phyloP scores from a whole-genome alignment of 2,888 invertebrate genomes.

The Ptychoptera contaminata region DNA sequence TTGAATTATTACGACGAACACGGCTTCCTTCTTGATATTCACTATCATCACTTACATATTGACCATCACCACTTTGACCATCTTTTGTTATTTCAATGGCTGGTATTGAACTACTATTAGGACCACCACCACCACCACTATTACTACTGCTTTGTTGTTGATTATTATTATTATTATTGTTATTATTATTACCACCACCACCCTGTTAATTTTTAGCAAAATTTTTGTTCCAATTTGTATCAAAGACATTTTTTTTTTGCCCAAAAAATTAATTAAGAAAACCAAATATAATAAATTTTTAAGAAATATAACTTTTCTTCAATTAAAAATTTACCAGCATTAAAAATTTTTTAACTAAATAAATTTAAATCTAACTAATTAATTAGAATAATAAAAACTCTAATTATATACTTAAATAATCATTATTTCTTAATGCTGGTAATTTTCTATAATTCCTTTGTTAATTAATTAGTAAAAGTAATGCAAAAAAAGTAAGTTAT shows the following conservation, averaged over 20 bases:
- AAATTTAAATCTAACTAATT: no score
- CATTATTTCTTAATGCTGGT: no score
- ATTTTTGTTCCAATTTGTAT: neutral
- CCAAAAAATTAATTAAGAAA: neutral
- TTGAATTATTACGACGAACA: constrained; percentile 30
- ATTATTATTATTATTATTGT: neutral
- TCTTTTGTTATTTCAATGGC: constrained; percentile 19
- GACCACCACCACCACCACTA: constrained; percentile 16
- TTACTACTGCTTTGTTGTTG: constrained; percentile 6
- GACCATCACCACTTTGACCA: constrained; percentile 33
- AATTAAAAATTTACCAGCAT: neutral
- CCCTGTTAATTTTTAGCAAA: constrained; percentile 2
- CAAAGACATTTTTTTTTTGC: no score
- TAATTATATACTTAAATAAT: neutral
- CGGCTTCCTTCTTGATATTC: constrained; percentile 25
- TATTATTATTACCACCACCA: constrained; percentile 1
- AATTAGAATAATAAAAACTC: no score
- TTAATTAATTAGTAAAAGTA: no score
- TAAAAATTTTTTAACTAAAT: neutral
- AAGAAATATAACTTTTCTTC: neutral
- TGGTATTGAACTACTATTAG: constrained; percentile 27
- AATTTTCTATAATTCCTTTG: no score
- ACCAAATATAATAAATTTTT: neutral
- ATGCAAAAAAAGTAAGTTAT: no score
- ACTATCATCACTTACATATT: constrained; percentile 11